Conservation (phyloP, 2,888 invertebrate species). For the Trimorus sp. region DNA sequence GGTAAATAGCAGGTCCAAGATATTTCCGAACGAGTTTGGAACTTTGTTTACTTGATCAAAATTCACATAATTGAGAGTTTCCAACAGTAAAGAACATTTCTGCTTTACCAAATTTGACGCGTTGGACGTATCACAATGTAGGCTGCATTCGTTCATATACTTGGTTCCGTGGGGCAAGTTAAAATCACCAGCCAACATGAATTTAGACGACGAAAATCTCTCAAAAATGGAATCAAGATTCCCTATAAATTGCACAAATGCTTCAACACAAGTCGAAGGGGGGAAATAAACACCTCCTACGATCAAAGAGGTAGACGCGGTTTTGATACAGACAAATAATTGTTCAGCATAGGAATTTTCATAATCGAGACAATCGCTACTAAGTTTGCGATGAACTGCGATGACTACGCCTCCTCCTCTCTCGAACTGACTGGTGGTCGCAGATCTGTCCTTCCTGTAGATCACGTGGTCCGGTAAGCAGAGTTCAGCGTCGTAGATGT, state of each 20-base stretch:
- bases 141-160: too few relatives aligned
- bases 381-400: too few relatives aligned
- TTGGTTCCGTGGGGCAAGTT: neutral
- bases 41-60: neutral
- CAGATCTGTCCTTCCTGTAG: too few relatives aligned
- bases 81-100: neutral
- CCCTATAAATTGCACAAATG: constrained; percentile 1
- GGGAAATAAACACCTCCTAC: neutral
- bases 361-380: too few relatives aligned
- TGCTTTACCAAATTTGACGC: too few relatives aligned
- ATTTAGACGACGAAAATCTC: neutral
- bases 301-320: neutral
- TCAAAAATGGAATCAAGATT: neutral
- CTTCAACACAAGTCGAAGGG: neutral
- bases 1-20: neutral
- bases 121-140: neutral
- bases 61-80: neutral
- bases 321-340: too few relatives aligned
- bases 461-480: too few relatives aligned
- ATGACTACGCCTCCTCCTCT: too few relatives aligned
- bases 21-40: neutral
- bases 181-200: neutral
- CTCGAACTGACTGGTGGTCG: too few relatives aligned
- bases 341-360: too few relatives aligned
- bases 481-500: too few relatives aligned